Conservation (phyloP, 2,797 vertebrate species). For the Anomalospiza imberbis region DNA sequence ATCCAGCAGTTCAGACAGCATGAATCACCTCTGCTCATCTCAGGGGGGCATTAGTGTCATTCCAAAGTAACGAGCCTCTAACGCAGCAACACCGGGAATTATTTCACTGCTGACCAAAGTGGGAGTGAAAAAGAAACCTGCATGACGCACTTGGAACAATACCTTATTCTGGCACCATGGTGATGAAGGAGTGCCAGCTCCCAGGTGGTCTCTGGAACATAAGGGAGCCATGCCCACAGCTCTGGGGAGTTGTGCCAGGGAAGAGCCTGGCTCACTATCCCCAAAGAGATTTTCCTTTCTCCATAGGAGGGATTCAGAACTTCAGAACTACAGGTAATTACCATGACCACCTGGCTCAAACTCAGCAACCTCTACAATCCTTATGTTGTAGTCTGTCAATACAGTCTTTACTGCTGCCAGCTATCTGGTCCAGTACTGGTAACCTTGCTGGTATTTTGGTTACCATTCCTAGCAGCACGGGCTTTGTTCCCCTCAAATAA, state of each 20-base stretch:
- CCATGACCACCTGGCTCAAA: accelerated
- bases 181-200: background rate
- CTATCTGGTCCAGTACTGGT: accelerated
- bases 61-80: background rate
- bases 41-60: background rate
- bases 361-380: background rate
- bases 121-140: background rate
- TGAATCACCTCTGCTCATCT: background rate
- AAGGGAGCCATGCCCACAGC: accelerated
- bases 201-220: background rate
- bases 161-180: background rate
- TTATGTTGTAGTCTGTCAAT: background rate
- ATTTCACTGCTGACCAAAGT: background rate
- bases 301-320: background rate
- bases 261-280: background rate
- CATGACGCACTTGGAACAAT: background rate
- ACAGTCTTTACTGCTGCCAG: background rate
- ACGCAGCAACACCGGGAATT: accelerated
- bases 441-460: background rate
- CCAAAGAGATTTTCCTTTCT: background rate
- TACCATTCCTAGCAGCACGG: background rate
- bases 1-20: background rate
- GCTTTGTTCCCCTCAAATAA: background rate
- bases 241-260: background rate
- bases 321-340: background rate